Evolutionary conservation across 2,888 invertebrate species (phyloP).

Genomic region (Limenitis camilla): DNA sequence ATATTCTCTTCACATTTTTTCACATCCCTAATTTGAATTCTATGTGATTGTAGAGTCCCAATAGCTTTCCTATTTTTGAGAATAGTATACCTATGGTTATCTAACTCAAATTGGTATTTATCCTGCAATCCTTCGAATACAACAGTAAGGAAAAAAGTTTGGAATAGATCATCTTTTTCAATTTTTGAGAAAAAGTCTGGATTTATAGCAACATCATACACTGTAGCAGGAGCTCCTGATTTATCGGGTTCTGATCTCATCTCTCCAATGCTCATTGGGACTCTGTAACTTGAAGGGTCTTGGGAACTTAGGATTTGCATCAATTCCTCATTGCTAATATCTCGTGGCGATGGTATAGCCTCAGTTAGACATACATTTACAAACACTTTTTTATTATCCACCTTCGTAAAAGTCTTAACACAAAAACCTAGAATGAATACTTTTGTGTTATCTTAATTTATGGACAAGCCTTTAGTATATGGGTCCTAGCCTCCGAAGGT

Average conservation of each 20-base stretch:
- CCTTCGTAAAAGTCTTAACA: constrained; percentile 80
- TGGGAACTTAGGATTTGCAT: constrained; percentile 79
- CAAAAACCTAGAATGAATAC: constrained; percentile 78
- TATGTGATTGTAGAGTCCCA: constrained; percentile 82
- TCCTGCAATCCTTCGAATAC: constrained; percentile 83
- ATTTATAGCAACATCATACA: constrained; percentile 89
- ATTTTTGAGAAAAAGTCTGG: constrained; percentile 85
- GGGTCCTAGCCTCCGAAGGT: too few species aligned
- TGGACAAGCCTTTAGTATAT: too few species aligned
- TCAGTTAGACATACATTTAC: constrained; percentile 89
- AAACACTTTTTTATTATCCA: constrained; percentile 83
- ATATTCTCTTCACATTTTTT: constrained; percentile 52
- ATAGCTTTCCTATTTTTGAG: constrained; percentile 83
- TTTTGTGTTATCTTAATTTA: neutral
- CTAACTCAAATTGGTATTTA: constrained; percentile 83
- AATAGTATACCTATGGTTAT: constrained; percentile 78
- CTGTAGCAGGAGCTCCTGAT: constrained; percentile 80
- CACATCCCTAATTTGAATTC: constrained; percentile 81
- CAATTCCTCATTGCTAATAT: constrained; percentile 82
- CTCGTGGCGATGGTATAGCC: constrained; percentile 82
- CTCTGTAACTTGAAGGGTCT: constrained; percentile 81
- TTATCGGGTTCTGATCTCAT: constrained; percentile 86
- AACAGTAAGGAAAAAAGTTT: constrained; percentile 85
- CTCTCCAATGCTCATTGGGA: constrained; percentile 94
- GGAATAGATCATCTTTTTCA: constrained; percentile 79